These are phyloP conservation scores for Electrona antarctica DNA, from an alignment of 2,113 vertebrate species.

Conservation along the genomic window DNA sequence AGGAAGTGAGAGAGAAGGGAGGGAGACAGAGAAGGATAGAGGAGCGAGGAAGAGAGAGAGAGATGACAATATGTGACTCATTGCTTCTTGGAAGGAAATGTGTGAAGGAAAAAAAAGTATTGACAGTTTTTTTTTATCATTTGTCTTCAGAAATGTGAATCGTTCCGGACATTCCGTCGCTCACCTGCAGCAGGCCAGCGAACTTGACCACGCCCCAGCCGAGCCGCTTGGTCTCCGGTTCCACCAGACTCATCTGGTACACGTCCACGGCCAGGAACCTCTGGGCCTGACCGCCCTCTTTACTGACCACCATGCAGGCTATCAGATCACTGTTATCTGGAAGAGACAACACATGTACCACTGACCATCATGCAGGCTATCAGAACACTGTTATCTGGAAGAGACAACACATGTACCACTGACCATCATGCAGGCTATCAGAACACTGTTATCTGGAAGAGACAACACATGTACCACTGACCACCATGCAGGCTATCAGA, in stretches of 20 bases:
- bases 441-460: no score
- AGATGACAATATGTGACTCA: no score
- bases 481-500: no score
- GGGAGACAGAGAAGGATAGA: no score
- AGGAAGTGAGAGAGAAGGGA: no score
- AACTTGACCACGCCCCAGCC: constrained; percentile 99
- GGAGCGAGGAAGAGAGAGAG: no score
- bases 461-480: no score
- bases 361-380: constrained; percentile 96
- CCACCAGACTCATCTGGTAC: constrained; percentile 98
- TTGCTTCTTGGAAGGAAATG: no score
- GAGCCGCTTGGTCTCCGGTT: constrained; percentile 92
- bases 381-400: constrained; percentile 94
- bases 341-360: constrained; percentile 19
- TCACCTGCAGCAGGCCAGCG: constrained; percentile 92
- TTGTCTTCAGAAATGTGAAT: no score
- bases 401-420: constrained; percentile 1
- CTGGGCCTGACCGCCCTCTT: constrained; percentile 91
- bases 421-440: no score
- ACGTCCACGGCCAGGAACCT: constrained; percentile 96
- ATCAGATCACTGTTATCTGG: constrained; percentile 98
- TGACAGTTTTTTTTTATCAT: no score
- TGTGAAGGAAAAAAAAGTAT: no score
- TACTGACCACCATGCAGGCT: constrained; percentile 94
- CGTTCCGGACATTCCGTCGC: neutral